These are phyloP conservation scores for Rhingia rostrata DNA, from an alignment of 2,888 invertebrate genomes.

Conservation along the genomic window DNA sequence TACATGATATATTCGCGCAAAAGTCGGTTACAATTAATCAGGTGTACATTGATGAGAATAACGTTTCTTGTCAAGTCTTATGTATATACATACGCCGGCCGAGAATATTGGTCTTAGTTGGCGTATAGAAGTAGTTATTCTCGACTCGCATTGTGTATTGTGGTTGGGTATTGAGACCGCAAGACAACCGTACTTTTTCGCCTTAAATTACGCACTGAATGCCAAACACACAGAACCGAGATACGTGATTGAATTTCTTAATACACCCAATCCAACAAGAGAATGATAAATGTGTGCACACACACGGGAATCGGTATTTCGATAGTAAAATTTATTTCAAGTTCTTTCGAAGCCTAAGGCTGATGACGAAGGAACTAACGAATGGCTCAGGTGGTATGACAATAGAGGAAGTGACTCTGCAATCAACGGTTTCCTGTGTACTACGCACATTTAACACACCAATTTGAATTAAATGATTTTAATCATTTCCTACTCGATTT, in stretches of 20 bases:
- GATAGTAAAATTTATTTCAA: neutral
- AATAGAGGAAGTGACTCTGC: conserved; percentile 17
- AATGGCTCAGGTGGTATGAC: neutral
- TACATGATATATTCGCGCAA: conserved; percentile 59
- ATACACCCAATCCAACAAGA: neutral
- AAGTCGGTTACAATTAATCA: conserved; percentile 71
- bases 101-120: conserved; percentile 36
- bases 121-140: conserved; percentile 31
- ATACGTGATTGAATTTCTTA: conserved; percentile 64
- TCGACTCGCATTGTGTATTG: conserved; percentile 25
- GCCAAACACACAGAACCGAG: conserved; percentile 8
- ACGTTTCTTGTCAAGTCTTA: conserved; percentile 41
- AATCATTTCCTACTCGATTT: neutral
- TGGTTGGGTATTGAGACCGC: conserved; percentile 38
- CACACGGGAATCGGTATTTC: neutral
- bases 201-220: conserved; percentile 65
- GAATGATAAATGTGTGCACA: conserved; percentile 7
- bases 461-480: neutral
- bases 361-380: neutral
- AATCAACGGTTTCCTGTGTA: conserved; percentile 50
- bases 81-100: conserved; percentile 18
- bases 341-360: neutral
- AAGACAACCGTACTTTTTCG: conserved; percentile 67
- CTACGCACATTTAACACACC: neutral
- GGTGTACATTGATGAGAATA: conserved; percentile 64